Conservation (phyloP, 1,140 invertebrate genomes). For the Zaprionus inermis region DNA sequence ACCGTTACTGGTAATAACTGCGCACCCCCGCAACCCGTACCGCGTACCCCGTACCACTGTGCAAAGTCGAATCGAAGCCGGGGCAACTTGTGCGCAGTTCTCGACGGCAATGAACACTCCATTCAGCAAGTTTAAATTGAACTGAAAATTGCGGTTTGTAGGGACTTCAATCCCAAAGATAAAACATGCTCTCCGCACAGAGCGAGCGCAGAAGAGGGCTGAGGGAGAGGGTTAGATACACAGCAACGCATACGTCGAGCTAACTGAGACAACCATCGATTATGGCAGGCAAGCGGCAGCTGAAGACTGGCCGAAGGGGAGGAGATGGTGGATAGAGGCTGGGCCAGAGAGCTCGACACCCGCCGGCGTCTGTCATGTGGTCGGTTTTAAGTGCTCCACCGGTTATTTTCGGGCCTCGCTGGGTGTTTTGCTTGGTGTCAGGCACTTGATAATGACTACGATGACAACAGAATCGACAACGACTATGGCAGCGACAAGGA, state of each 20-base stretch:
- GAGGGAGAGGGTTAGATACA: not conserved
- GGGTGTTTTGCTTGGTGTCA: conserved; percentile 50
- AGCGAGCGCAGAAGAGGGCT: not conserved
- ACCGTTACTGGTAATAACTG: conserved; percentile 15
- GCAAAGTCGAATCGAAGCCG: not conserved
- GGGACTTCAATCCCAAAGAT: conserved; percentile 20
- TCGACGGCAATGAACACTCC: conserved; percentile 53
- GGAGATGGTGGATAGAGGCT: not conserved
- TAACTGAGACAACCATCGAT: conserved; percentile 49
- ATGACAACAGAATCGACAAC: conserved; percentile 60
- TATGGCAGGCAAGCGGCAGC: conserved; percentile 38
- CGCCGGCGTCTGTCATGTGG: conserved; percentile 68
- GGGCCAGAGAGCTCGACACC: conserved; percentile 13
- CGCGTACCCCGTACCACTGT: no score
- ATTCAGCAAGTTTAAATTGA: conserved; percentile 70
- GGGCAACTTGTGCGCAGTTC: not conserved
- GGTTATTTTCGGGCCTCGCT: conserved; percentile 69
- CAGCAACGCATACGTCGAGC: not conserved
- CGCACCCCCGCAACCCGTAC: not conserved
- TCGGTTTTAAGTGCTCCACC: conserved; percentile 75
- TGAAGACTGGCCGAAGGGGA: conserved; percentile 7
- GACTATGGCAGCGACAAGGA: conserved; percentile 39
- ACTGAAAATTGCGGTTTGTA: conserved; percentile 65
- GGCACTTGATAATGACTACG: conserved; percentile 73
- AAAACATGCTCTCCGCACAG: conserved; percentile 21